These are phyloP conservation scores for Margarornis squamiger DNA, from an alignment of 2,797 vertebrate genomes.

Conservation along the genomic window DNA sequence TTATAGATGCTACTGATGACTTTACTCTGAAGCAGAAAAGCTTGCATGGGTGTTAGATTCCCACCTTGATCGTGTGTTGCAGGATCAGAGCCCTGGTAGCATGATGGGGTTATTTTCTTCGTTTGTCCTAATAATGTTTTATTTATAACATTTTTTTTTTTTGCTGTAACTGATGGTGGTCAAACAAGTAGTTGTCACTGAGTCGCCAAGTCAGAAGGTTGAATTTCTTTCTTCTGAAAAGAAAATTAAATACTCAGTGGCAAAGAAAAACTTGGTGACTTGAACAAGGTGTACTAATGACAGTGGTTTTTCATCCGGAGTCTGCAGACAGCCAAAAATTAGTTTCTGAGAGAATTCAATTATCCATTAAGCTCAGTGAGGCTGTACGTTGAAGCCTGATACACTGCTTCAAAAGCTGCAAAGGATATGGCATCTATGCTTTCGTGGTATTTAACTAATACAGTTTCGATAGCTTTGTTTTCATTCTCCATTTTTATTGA, in stretches of 20 bases:
- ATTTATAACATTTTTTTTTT: background rate
- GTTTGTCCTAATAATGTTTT: background rate
- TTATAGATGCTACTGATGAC: background rate
- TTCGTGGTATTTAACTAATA: background rate
- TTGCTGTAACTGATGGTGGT: background rate
- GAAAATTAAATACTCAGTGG: background rate
- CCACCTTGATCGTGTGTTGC: background rate
- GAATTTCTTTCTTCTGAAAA: background rate
- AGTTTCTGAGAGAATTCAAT: constrained; percentile 35
- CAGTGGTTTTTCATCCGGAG: constrained; percentile 29
- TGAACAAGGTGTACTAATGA: constrained; percentile 40
- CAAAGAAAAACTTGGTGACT: background rate
- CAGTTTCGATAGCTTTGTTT: background rate
- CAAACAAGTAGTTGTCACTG: background rate
- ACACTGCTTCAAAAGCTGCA: background rate
- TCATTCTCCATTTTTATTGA: background rate
- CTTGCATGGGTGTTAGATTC: background rate
- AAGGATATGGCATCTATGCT: background rate
- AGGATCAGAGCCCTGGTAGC: background rate
- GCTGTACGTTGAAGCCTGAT: background rate
- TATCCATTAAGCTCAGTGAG: constrained; percentile 22
- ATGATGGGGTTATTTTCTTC: background rate
- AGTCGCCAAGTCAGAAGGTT: background rate
- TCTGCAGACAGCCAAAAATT: constrained; percentile 52
- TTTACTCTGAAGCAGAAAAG: background rate